Conservation (phyloP, 2,888 invertebrate genomes). For the Noctua janthina region DNA sequence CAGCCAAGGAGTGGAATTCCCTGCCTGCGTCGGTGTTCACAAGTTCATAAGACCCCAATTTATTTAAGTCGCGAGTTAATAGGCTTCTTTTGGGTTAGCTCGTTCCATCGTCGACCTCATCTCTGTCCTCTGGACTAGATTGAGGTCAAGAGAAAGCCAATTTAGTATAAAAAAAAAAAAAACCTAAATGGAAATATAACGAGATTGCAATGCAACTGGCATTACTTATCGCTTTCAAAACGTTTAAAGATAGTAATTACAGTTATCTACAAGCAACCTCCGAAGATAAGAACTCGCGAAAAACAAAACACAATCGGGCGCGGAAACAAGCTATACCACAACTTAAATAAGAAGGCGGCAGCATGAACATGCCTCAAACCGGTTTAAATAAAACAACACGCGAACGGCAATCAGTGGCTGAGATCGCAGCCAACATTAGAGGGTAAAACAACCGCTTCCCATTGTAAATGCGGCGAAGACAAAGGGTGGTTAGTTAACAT, state of each 20-base stretch:
- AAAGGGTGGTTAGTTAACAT: conserved; percentile 83
- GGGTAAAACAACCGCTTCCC: conserved; percentile 75
- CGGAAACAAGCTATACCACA: conserved; percentile 49
- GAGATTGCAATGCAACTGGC: conserved; percentile 9
- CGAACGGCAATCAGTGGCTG: conserved; percentile 74
- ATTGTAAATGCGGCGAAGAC: conserved; percentile 79
- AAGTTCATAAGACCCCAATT: too few species aligned
- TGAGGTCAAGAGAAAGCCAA: too few species aligned
- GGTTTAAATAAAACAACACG: conserved; percentile 72
- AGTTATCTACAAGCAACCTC: conserved; percentile 35
- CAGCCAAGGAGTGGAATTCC: too few species aligned
- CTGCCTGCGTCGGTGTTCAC: too few species aligned
- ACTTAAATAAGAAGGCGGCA: conserved; percentile 58
- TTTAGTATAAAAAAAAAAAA: too few species aligned
- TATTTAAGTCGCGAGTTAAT: too few species aligned
- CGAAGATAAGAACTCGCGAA: conserved; percentile 36
- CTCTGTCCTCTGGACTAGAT: too few species aligned
- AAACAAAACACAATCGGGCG: conserved; percentile 25
- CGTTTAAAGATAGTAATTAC: conserved; percentile 12
- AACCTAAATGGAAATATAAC: neutral
- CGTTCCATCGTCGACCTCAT: too few species aligned
- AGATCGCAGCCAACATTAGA: conserved; percentile 76
- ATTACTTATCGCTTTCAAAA: conserved; percentile 5
- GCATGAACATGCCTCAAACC: conserved; percentile 59
- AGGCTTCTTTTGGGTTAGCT: too few species aligned